A percentile compares a stretch with the other conserved stretches of the same genome.
Evolutionary conservation across 64 coral and sea anemone species (phyloP).

Genomic region (Montipora capricornis): DNA sequence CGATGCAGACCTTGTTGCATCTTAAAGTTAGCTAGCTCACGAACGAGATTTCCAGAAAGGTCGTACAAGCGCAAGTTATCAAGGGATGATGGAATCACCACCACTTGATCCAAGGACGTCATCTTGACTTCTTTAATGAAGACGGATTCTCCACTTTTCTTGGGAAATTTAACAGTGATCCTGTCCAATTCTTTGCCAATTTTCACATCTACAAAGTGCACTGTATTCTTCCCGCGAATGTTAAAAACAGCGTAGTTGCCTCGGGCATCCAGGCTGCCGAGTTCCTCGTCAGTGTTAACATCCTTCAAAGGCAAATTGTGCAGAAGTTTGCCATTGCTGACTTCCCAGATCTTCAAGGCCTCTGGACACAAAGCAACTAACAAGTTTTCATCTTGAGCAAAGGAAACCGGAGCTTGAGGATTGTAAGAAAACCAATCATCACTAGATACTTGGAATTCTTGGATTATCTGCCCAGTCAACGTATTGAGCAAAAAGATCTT

Average conservation of each 20-base stretch:
- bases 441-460: conserved; percentile 68
- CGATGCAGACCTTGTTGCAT: conserved; percentile 65
- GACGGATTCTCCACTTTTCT: conserved; percentile 27
- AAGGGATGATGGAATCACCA: conserved; percentile 69
- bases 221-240: conserved; percentile 41
- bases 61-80: conserved; percentile 81
- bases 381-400: conserved; percentile 82
- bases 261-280: conserved; percentile 79
- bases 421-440: conserved; percentile 89
- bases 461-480: conserved; percentile 67
- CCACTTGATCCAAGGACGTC: conserved; percentile 58
- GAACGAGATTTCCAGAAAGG: conserved; percentile 66
- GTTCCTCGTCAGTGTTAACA: conserved; percentile 55
- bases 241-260: conserved; percentile 71
- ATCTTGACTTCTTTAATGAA: conserved; percentile 84
- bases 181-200: conserved; percentile 86
- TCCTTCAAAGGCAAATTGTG: conserved; percentile 78
- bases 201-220: conserved; percentile 76
- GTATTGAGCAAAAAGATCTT: conserved; percentile 82
- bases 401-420: conserved; percentile 65
- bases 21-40: conserved; percentile 81
- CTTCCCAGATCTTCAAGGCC: conserved; percentile 73
- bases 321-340: conserved; percentile 57
- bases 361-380: conserved; percentile 73
- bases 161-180: conserved; percentile 53